These are phyloP conservation scores for Anthoscopus minutus DNA, from an alignment of 2,113 vertebrate species.

Conservation along the genomic window DNA sequence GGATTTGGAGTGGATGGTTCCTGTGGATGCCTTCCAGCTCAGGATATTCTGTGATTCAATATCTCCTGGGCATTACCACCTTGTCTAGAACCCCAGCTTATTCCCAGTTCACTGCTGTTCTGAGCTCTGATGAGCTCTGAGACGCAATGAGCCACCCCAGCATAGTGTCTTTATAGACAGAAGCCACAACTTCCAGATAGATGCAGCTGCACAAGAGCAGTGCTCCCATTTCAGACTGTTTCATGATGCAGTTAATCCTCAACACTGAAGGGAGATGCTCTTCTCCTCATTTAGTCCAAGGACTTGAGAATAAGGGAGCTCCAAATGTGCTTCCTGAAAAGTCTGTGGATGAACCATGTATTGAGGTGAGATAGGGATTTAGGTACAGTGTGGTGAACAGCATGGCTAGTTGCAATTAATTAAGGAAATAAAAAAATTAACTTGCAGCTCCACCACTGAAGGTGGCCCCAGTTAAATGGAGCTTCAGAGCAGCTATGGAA, in stretches of 20 bases:
- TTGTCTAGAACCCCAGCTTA: neutral
- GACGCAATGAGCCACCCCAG: neutral
- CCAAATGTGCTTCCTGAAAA: neutral
- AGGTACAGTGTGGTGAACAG: neutral
- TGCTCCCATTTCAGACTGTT: neutral
- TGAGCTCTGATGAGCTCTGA: neutral
- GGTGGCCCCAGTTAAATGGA: neutral
- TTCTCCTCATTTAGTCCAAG: neutral
- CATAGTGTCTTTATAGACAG: fast-evolving
- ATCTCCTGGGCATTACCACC: neutral
- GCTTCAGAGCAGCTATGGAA: neutral
- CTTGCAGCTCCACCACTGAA: neutral
- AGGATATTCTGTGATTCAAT: neutral
- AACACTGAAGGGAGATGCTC: neutral
- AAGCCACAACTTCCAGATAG: neutral
- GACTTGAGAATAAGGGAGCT: neutral
- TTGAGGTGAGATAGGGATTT: fast-evolving
- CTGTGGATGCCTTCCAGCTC: neutral
- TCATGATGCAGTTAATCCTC: neutral
- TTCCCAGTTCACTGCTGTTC: neutral
- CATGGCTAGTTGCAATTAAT: neutral
- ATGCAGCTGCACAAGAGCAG: neutral
- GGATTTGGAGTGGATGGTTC: neutral
- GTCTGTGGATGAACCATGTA: neutral
- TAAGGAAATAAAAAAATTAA: neutral